Percentiles rank a stretch among this genome's conserved stretches.
phyloP scores from a whole-genome alignment of 1,140 invertebrate genomes.

The Teleogryllus occipitalis region DNA sequence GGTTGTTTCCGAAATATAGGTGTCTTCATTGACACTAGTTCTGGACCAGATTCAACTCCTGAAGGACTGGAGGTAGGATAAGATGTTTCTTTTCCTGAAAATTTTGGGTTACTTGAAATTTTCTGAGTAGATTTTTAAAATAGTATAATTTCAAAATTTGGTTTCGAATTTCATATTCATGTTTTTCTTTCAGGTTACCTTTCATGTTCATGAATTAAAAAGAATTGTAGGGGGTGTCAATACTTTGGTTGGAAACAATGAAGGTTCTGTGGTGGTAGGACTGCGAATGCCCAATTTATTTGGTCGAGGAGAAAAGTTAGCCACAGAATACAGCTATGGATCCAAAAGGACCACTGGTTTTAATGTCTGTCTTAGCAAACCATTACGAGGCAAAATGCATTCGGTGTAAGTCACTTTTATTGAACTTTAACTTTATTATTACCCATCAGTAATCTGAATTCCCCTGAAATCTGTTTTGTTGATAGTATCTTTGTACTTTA shows the following conservation, averaged over 20 bases:
- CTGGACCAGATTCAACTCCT: constrained; percentile 54
- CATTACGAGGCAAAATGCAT: constrained; percentile 49
- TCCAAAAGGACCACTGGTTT: constrained; percentile 62
- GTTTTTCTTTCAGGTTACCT: constrained; percentile 55
- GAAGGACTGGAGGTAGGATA: constrained; percentile 65
- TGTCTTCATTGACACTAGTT: constrained; percentile 75
- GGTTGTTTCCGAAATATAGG: constrained; percentile 76
- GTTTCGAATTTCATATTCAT: background rate
- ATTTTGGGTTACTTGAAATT: too few relatives aligned
- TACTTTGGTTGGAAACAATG: constrained; percentile 77
- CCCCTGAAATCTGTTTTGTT: too few relatives aligned
- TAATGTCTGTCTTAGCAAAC: constrained; percentile 64
- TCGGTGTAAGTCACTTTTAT: constrained; percentile 40
- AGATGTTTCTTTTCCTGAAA: background rate
- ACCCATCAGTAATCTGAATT: too few relatives aligned
- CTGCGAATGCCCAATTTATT: constrained; percentile 66
- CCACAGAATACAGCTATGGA: constrained; percentile 67
- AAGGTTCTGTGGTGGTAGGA: constrained; percentile 65
- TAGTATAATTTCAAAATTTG: background rate
- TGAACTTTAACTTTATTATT: too few relatives aligned
- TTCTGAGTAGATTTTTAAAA: background rate
- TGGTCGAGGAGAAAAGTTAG: constrained; percentile 70
- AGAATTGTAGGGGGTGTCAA: constrained; percentile 68
- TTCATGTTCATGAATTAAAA: constrained; percentile 66
- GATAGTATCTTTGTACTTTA: too few relatives aligned